Percentiles rank a stretch among this genome's conserved stretches.
Evolutionary conservation across 2,888 invertebrate genomes (phyloP).

Genomic region (Dione juno): DNA sequence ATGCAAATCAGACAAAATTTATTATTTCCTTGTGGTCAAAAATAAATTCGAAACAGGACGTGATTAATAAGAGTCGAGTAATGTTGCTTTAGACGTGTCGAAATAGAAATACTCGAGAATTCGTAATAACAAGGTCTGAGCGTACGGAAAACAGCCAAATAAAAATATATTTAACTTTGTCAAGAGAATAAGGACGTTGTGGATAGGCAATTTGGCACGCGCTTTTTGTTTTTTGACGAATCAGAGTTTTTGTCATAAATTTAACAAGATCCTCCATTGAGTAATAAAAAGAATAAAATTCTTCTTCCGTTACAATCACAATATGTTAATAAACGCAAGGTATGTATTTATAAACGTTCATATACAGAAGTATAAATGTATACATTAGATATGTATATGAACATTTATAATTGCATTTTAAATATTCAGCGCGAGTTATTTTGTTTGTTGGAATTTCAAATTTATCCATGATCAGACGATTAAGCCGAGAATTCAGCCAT

Average conservation of each 20-base stretch:
- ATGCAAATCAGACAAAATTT: constrained; percentile 79
- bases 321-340: not conserved
- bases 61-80: constrained; percentile 67
- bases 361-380: not conserved
- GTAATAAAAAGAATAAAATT: constrained; percentile 24
- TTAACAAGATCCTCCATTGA: constrained; percentile 33
- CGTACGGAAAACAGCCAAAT: constrained; percentile 34
- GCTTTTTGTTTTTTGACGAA: constrained; percentile 39
- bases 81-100: constrained; percentile 48
- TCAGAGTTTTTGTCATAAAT: constrained; percentile 34
- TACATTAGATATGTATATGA: not conserved
- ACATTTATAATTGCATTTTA: not conserved
- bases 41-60: constrained; percentile 61
- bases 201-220: constrained; percentile 40
- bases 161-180: constrained; percentile 45
- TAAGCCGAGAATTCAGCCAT: constrained; percentile 34
- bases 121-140: constrained; percentile 43
- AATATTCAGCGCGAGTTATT: not conserved
- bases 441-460: not conserved
- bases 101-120: constrained; percentile 45
- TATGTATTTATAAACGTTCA: not conserved
- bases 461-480: constrained; percentile 12
- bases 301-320: constrained; percentile 4
- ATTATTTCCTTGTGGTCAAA: constrained; percentile 73
- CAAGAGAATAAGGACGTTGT: constrained; percentile 36